Evolutionary conservation across 1,140 invertebrate genomes (phyloP), one percentile per base, ranked within the genome.

Genomic region (Homarus americanus): DNA sequence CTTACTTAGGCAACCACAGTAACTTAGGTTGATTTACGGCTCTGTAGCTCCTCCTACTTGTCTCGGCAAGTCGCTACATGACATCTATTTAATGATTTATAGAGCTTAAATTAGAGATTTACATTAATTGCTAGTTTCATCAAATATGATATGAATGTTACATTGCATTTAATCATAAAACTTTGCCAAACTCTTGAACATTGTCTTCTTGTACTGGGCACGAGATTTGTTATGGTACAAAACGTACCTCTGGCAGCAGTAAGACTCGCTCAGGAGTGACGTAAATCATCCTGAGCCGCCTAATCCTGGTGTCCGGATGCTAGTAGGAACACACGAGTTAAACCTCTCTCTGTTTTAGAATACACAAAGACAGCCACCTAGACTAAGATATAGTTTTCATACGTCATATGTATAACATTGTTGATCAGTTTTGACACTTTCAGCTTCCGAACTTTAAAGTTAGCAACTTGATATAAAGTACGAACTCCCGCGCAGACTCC

Each of bases 1-100:
- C 91, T 90, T 90, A 92, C 91, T 90, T 90, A 90, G 83, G 87
- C 87, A 87, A 90, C 88, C 91, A 69, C 88, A 92, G 87, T 89
- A 92, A 90, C 91, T 86, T 92, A 87, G 91, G 86, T 92, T 92
- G 91, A 92, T 92, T 92, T 92, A 92, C 83, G 85, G 69, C 41
- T 41, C 41, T 86, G 76, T 90, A 75, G 91, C 91, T 90, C 91
- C 91, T 86, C 91, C 91, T 92, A 49, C 91, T 76, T 36, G 63
- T 69, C 63, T 69, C n/a, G 63, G 1, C 5, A 32, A 69, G 63
- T 28, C 63, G 63, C 63, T 69, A 69, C 28, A 32, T 12, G n/a
- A 69, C n/a, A 69, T 69, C 5, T 69, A 5, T 69, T 69, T 0
- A 32, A 69, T 69, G 5, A 58, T 58, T 69, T 28, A 32, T 12